phyloP scores from a whole-genome alignment of 2,113 vertebrate genomes.

The Murina feae region DNA sequence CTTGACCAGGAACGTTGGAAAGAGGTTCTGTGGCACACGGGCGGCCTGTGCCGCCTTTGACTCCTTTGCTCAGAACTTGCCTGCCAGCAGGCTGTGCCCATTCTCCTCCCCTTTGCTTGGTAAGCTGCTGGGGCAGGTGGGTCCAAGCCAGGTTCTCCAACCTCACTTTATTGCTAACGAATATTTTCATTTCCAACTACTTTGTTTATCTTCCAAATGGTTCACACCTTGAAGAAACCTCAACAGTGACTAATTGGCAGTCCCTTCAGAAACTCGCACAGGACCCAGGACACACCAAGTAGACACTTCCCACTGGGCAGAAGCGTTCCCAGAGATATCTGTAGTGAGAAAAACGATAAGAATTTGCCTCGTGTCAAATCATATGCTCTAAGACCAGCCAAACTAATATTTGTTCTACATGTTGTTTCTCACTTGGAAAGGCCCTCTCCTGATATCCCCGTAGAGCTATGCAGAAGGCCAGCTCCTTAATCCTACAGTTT shows the following conservation, averaged over 20 bases:
- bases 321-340: not conserved
- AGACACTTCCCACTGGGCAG: not conserved
- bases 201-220: not conserved
- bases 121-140: not conserved
- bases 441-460: not conserved
- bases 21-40: not conserved
- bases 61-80: not conserved
- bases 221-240: not conserved
- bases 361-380: not conserved
- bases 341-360: not conserved
- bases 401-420: not conserved
- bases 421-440: not conserved
- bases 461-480: not conserved
- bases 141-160: not conserved
- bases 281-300: not conserved
- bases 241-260: not conserved
- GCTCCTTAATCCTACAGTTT: not conserved
- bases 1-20: not conserved
- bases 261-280: not conserved
- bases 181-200: not conserved
- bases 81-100: too few relatives aligned
- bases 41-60: not conserved
- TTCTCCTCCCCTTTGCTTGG: not conserved
- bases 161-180: not conserved
- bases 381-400: not conserved